These are phyloP conservation scores for Rapana venosa DNA, from an alignment of 2,888 invertebrate species.

Conservation along the genomic window DNA sequence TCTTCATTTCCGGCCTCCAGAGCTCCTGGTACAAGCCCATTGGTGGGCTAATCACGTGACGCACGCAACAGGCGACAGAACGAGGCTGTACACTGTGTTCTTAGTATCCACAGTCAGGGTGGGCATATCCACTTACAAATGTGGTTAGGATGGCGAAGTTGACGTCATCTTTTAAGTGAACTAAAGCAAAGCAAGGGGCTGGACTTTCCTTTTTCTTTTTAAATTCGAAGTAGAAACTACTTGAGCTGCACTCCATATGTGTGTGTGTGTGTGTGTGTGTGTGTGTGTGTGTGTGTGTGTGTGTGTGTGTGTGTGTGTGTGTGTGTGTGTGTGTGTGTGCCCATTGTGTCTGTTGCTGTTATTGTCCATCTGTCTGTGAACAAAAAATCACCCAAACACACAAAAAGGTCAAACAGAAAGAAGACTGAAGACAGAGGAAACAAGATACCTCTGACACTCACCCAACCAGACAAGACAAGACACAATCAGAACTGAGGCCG, in stretches of 20 bases:
- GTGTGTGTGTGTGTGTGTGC: neutral
- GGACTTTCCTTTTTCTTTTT: too few relatives aligned
- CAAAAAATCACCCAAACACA: neutral
- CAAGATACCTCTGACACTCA: neutral
- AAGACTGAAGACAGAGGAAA: neutral
- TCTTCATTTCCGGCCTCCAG: conserved; percentile 12
- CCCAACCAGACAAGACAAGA: too few relatives aligned
- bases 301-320: neutral
- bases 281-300: neutral
- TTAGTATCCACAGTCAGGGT: neutral
- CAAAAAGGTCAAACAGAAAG: neutral
- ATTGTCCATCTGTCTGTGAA: neutral
- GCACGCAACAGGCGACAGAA: neutral
- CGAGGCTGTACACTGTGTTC: neutral
- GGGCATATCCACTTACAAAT: too few relatives aligned
- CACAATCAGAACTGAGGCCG: too few relatives aligned
- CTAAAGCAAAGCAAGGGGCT: too few relatives aligned
- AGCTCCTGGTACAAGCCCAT: neutral
- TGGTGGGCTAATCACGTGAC: conserved; percentile 14
- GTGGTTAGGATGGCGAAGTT: too few relatives aligned
- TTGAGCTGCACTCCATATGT: neutral
- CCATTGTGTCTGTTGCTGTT: neutral
- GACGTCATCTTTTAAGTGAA: too few relatives aligned
- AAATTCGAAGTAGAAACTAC: too few relatives aligned
- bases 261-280: neutral